These are phyloP conservation scores for Carposina sasakii DNA, from an alignment of 1,140 invertebrate genomes.

Conservation along the genomic window DNA sequence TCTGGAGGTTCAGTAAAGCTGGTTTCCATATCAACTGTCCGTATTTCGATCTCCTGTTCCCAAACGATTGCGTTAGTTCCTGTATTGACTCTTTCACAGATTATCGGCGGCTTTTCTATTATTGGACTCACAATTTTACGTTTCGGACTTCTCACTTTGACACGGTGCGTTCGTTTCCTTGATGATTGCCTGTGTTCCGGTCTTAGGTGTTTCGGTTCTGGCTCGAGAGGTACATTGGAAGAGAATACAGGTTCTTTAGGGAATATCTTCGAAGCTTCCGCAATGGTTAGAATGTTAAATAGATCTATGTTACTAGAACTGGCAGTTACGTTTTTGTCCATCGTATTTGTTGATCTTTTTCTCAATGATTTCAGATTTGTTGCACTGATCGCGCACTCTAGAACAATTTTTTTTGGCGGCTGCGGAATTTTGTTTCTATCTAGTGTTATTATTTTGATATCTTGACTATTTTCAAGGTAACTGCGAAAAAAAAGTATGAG, in stretches of 20 bases:
- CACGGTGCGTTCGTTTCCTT: conserved; percentile 33
- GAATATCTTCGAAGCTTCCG: conserved; percentile 21
- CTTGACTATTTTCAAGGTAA: no score
- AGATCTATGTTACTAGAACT: conserved; percentile 46
- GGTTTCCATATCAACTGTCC: conserved; percentile 3
- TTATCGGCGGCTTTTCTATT: not conserved
- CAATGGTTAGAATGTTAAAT: conserved; percentile 22
- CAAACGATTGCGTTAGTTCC: conserved; percentile 30
- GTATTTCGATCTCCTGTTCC: conserved; percentile 19
- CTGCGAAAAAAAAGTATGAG: no score
- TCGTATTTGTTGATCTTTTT: conserved; percentile 9
- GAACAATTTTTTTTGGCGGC: no score
- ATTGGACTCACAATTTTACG: conserved; percentile 10
- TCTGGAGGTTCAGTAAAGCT: conserved; percentile 25
- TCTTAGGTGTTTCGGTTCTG: conserved; percentile 11
- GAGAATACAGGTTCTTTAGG: conserved; percentile 8
- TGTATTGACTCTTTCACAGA: not conserved
- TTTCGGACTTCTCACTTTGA: conserved; percentile 57
- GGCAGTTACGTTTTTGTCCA: conserved; percentile 43
- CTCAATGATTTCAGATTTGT: conserved; percentile 7
- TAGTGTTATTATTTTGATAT: no score
- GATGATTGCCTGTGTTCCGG: conserved; percentile 6
- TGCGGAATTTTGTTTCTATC: no score
- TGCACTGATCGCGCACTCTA: no score
- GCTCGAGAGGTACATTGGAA: conserved; percentile 3